Base-by-base conservation (phyloP, 2,113 vertebrate genomes). In the Hyperopisus bebe region DNA sequence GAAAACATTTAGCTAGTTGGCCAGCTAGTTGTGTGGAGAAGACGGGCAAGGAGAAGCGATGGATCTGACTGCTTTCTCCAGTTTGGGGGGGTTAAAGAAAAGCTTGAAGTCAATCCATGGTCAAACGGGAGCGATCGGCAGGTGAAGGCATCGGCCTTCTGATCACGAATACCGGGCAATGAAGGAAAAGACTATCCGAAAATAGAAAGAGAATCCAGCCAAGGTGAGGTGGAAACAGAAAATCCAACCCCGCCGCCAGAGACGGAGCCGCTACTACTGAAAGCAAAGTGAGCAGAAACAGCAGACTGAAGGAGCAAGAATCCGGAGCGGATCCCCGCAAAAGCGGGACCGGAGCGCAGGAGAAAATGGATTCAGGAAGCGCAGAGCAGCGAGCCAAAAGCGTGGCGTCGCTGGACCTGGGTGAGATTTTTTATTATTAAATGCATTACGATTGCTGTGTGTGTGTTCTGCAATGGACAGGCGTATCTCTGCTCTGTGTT, bases 91-190 rank as follows among this genome's bases (percentile, higher is more conserved):
- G 91, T 90, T 48, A 51, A 90, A 88, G 92, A 58, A 89, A 90
- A 92, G 90, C 90, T 84, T 91, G 90, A 91, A 93, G 94, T 96
- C 95, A 96, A 95, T 96, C 96, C 96, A 96, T 95, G 80, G 90
- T 92, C 91, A 89, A 92, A 90, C 92, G 92, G 91, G 91, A 90
- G 90, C 91, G 89, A 88, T 87, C 84, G 86, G 82, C 58, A 83
- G 89, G 7, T 82, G 66, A 88, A 31, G 35, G 51, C 90, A 86
- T 50, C 53, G 55, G 55, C 35, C n/a, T n/a, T 88, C 88, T 86
- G 24, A 50, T 2, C n/a, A 13, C 27, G 39, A 47, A 84, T 66
- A 8, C 50, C 48, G 48, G 15, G 5, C 27, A 31, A 74, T 53
- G 39, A 8, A 24, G 42, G 9, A 35, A 53, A 80, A 55, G 24